Base-by-base conservation (phyloP, 2,888 invertebrate species). In the Peribatodes rhomboidaria region DNA sequence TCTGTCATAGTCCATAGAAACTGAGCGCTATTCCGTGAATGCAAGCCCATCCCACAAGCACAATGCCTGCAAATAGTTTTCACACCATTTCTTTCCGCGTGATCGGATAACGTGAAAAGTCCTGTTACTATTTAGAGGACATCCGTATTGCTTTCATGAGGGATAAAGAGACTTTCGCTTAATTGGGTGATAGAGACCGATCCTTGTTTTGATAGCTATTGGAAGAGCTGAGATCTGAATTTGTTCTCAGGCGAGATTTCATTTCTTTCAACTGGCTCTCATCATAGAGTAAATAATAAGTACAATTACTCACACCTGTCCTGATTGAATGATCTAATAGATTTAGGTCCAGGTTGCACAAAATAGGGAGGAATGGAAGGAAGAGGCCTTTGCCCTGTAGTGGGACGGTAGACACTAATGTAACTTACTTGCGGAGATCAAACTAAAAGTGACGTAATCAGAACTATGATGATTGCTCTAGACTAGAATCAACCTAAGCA, bases 21-120 rank as follows among this genome's bases (percentile, higher is more conserved):
- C 60, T 60, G 18, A 39, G 14, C 14, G 31, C 31, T 54, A 39
- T 63, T 57, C 57, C 39, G 56, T 54, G 44, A 27, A 46, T 46
- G 46, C 33, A 55, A 81, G 84, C 89, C 91, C 80, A 84, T 80
- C 86, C 90, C 87, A 86, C 66, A 64, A 70, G 80, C 74, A 77
- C 72, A 81, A 79, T 76, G 75, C 63, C 55, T 52, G 64, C 72
- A 59, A 75, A 81, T 84, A 84, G 84, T 89, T 91, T 91, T 91
- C 90, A 88, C 92, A 86, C 90, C 78, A 82, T 84, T 82, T 75
- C 80, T 88, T 83, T 79, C 75, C 80, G 87, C 82, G 76, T 82
- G 82, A 90, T 80, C 79, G 86, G 72, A 44, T 73, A 67, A 70
- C 71, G 74, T 88, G 84, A 89, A 89, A 86, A 83, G 83, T 86